These are phyloP conservation scores for Pontoporia blainvillei DNA, from an alignment of 2,113 vertebrate genomes.

Conservation along the genomic window DNA sequence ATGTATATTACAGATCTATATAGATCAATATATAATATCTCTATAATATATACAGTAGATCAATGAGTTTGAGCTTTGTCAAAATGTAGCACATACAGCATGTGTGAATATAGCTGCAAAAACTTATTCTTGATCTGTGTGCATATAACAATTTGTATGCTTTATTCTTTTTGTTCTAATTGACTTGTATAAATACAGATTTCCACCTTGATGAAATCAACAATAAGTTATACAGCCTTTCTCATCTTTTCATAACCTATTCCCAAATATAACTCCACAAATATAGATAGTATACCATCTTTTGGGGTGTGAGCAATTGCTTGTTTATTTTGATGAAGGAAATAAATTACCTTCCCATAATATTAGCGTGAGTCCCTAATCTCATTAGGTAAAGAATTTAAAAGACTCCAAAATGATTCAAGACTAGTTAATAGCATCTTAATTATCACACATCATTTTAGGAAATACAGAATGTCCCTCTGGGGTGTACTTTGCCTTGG, in stretches of 20 bases:
- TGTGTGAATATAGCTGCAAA: not conserved
- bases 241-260: not conserved
- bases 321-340: slow-evolving; percentile 51
- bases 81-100: not conserved
- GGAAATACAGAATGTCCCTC: slow-evolving; percentile 21
- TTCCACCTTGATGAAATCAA: not conserved
- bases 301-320: slow-evolving; percentile 25
- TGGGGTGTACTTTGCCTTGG: slow-evolving; percentile 8
- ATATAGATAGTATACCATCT: not conserved
- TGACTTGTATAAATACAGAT: not conserved
- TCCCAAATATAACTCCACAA: not conserved
- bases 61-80: not conserved
- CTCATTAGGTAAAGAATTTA: slow-evolving; percentile 45
- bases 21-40: not conserved
- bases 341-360: slow-evolving; percentile 48
- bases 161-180: slow-evolving; percentile 32
- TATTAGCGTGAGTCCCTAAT: slow-evolving; percentile 27
- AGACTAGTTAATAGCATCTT: slow-evolving; percentile 60
- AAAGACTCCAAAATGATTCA: slow-evolving; percentile 44
- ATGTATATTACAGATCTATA: not conserved
- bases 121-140: not conserved
- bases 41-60: not conserved
- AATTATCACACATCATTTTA: slow-evolving; percentile 61
- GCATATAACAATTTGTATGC: not conserved
- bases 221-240: slow-evolving; percentile 1